Base-by-base conservation (phyloP, 1,140 invertebrate species). In the Drosophila lacertosa region DNA sequence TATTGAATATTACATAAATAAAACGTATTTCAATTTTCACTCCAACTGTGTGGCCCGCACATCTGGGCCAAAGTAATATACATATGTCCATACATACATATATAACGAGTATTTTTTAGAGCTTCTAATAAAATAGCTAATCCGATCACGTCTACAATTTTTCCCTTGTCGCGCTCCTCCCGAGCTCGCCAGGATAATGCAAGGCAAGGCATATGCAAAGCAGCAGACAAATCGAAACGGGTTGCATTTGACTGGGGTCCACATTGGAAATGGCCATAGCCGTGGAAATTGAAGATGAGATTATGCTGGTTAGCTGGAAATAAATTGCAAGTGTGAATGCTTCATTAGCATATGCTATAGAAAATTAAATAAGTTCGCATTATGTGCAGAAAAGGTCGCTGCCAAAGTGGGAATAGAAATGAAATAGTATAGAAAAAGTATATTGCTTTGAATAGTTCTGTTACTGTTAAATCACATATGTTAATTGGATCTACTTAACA, bases 111-210 rank as follows among this genome's bases (percentile, higher is more conserved):
- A 79, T 83, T 51, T 78, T 83, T 68, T 72, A 84, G 82, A 60
- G 81, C 69, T 88, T 88, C 82, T 74, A 77, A 88, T 88, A 86
- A 86, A 86, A 88, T 86, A 81, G 67, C 69, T 86, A 88, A 86
- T 86, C 81, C 84, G 81, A 88, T 86, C 81, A 86, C 82, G 81
- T 86, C 77, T 65, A 66, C 40, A n/a, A n/a, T 37, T 40, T 35
- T 39, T 18, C 32, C 40, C 37, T 5, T 48, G 15, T 11, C 29
- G 15, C 22, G n/a, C n/a, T n/a, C 40, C 15, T 39, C 11, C 9
- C 29, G 29, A 24, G 13, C 24, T 39, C 18, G 44, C 47, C 51
- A 75, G 79, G 66, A 83, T 83, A 83, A 78, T 84, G 51, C 44
- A 48, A 65, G 35, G 51, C 44, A 48, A 65, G 35, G 51, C 44